These are phyloP conservation scores for Phaedon cochleariae DNA, from an alignment of 2,888 invertebrate species.

Conservation along the genomic window DNA sequence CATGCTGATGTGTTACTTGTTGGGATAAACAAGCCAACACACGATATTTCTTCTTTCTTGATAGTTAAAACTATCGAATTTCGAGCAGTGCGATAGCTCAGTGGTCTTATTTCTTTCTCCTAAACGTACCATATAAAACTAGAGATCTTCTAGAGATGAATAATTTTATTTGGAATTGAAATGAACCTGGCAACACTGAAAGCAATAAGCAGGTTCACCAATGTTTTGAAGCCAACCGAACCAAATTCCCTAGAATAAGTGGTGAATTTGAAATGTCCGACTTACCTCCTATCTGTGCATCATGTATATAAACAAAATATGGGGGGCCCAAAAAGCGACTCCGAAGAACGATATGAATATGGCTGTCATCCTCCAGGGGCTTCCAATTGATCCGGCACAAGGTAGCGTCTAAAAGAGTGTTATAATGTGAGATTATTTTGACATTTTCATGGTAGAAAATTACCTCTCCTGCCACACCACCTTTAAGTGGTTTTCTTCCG, in stretches of 20 bases:
- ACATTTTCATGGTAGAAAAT: slow-evolving; percentile 38
- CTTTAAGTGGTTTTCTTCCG: slow-evolving; percentile 37
- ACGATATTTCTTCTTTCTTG: too few relatives aligned
- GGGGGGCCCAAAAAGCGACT: slow-evolving; percentile 76
- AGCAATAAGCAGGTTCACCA: neutral
- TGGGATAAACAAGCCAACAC: too few relatives aligned
- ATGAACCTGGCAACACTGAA: slow-evolving; percentile 9
- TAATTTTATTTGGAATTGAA: too few relatives aligned
- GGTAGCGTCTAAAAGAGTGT: slow-evolving; percentile 75
- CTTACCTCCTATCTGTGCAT: slow-evolving; percentile 57
- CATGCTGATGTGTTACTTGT: too few relatives aligned
- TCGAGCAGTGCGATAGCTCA: too few relatives aligned
- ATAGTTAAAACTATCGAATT: too few relatives aligned
- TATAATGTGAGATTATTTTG: slow-evolving; percentile 1
- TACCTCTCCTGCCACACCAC: slow-evolving; percentile 63
- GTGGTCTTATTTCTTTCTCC: too few relatives aligned
- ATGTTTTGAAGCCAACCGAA: too few relatives aligned
- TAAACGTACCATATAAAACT: too few relatives aligned
- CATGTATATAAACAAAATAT: slow-evolving; percentile 77
- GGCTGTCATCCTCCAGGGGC: slow-evolving; percentile 74
- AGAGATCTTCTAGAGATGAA: too few relatives aligned
- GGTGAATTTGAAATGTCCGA: neutral
- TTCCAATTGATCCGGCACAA: slow-evolving; percentile 67
- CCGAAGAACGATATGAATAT: slow-evolving; percentile 74
- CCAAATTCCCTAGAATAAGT: neutral